Evolutionary conservation across 2,888 invertebrate genomes (phyloP), one percentile per base, ranked within the genome.

Genomic region (Ditylenchus weischeri): DNA sequence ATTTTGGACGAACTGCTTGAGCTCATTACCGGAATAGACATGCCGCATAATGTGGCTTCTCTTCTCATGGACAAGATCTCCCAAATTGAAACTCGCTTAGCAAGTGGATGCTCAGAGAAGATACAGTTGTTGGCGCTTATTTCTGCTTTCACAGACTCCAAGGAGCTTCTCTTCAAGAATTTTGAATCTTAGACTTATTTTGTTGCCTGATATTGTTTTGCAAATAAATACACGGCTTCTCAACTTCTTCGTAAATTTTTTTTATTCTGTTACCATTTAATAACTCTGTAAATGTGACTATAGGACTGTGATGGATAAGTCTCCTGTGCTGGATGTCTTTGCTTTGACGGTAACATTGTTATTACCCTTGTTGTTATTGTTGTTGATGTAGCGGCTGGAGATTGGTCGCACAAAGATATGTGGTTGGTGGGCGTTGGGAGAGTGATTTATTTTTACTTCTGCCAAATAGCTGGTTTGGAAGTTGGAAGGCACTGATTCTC

Each of bases 1-100:
- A 92, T 98, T 76, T 84, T 98, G 60, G 90, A 92, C 0, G 93
- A 95, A 85, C 86, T 96, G 18, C 94, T 95, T 84, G 85, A 88
- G 6, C 89, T 90, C 79, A 88, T 95, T 60, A 75, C 70, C 62
- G 62, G 68, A 10, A 51, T 79, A 60, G 74, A 78, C 64, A 68
- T 78, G 29, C 58, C 74, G 10, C 47, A 63, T 13, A 57, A 70
- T 35, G 63, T 68, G 5, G 38, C 66, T 21, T 66, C 65, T 66
- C 87, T 89, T 70, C 85, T 98, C 38, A 84, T 95, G 63, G 89
- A 90, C 57, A 90, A 91, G 85, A 88, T 98, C 88, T 89, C 93
- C 2, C 90, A 91, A 75, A 89, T 93, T 65, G 96, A 98, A 85
- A 84, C 90, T 82, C 88, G 93, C 48, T 86, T 96, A 47, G 87